phyloP scores from a whole-genome alignment of 2,797 vertebrate species.

The Xenentodon cancila region DNA sequence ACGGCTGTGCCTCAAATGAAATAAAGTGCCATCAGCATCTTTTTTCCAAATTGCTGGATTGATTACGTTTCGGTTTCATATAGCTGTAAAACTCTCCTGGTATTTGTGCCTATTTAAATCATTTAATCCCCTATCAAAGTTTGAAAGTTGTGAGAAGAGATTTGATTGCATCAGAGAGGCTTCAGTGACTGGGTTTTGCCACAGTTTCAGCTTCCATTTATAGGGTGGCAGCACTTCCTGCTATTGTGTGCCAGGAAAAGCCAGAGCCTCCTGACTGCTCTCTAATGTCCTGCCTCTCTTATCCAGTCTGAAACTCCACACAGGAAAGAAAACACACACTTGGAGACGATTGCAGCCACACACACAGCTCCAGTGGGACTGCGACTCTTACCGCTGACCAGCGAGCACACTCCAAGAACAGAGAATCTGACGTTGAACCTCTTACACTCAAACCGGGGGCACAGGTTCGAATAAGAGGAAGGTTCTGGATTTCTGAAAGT shows the following conservation, averaged over 20 bases:
- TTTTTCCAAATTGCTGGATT: neutral
- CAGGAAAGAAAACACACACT: constrained; percentile 13
- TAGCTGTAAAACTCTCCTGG: constrained; percentile 38
- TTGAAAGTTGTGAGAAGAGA: constrained; percentile 42
- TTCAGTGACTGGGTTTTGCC: constrained; percentile 56
- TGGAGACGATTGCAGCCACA: no score
- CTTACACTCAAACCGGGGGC: constrained; percentile 31
- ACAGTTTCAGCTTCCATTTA: constrained; percentile 78
- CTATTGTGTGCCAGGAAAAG: constrained; percentile 89
- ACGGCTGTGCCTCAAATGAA: no score
- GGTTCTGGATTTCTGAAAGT: constrained; percentile 36
- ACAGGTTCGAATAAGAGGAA: constrained; percentile 46
- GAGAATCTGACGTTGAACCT: constrained; percentile 47
- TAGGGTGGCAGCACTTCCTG: constrained; percentile 86
- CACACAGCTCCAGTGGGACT: constrained; percentile 24
- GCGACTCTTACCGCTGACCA: constrained; percentile 59
- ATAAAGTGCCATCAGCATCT: no score
- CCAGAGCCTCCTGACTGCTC: constrained; percentile 65
- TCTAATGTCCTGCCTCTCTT: constrained; percentile 69
- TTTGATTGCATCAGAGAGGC: constrained; percentile 45
- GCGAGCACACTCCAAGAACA: constrained; percentile 39
- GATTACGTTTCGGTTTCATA: constrained; percentile 27
- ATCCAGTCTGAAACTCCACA: constrained; percentile 50
- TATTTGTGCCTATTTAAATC: constrained; percentile 7
- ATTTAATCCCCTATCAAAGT: constrained; percentile 47